A percentile compares a stretch with the other conserved stretches of the same genome.
Evolutionary conservation across 2,113 vertebrate genomes (phyloP).

Genomic region (Pao palembangensis): DNA sequence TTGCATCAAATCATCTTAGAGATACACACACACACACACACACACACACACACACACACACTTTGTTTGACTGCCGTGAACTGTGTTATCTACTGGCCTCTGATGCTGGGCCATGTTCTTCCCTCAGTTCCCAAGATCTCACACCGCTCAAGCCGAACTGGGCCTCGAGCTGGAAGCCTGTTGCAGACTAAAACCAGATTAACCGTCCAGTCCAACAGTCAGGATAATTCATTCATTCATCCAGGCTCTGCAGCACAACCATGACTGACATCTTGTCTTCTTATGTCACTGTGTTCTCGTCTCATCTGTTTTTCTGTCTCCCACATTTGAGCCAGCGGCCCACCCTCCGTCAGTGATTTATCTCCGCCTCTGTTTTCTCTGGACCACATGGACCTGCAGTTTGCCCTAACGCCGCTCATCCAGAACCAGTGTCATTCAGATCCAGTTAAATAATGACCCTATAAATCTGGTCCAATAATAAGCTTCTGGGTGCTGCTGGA

Average conservation of each 20-base stretch:
- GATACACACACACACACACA: background rate
- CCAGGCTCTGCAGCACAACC: background rate
- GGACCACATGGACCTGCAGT: conserved; percentile 81
- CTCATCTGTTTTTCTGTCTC: conserved; percentile 5
- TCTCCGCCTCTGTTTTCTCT: conserved; percentile 86
- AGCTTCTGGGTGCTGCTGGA: conserved; percentile 79
- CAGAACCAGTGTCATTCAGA: conserved; percentile 87
- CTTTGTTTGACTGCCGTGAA: too few species aligned
- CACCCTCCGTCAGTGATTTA: conserved; percentile 79
- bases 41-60: background rate
- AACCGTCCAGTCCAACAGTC: too few species aligned
- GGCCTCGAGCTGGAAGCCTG: too few species aligned
- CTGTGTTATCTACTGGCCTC: too few species aligned
- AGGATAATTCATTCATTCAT: too few species aligned
- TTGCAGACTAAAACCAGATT: too few species aligned
- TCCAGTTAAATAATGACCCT: conserved; percentile 90
- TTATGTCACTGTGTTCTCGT: conserved; percentile 10
- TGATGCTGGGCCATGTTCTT: too few species aligned
- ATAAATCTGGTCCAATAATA: conserved; percentile 92
- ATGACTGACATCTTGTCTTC: background rate
- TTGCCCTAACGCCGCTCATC: conserved; percentile 82
- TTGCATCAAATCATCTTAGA: background rate
- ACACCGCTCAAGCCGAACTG: too few species aligned
- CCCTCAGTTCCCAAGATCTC: too few species aligned
- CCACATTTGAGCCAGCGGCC: conserved; percentile 6